Conservation (phyloP, 2,888 invertebrate genomes). For the Nomada ruficornis region DNA sequence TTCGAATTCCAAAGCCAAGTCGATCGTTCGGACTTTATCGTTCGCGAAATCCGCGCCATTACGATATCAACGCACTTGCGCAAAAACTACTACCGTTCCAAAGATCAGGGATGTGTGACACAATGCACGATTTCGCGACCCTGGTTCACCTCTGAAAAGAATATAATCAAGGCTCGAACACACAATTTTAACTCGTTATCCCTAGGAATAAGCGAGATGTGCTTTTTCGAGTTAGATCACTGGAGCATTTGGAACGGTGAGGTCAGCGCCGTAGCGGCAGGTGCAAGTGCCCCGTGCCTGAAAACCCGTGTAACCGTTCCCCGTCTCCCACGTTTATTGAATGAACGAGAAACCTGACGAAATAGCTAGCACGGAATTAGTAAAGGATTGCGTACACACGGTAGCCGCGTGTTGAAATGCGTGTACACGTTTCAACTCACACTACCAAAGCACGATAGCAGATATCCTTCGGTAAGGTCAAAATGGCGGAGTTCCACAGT, state of each 20-base stretch:
- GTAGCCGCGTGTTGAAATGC: constrained; percentile 63
- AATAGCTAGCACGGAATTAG: constrained; percentile 63
- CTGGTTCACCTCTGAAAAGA: neutral
- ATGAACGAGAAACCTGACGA: constrained; percentile 69
- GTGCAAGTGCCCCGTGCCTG: constrained; percentile 35
- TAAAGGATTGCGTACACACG: constrained; percentile 61
- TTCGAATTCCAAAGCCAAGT: constrained; percentile 4
- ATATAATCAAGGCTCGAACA: constrained; percentile 1
- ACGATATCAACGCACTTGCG: constrained; percentile 68
- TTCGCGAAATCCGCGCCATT: constrained; percentile 51
- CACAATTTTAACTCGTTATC: constrained; percentile 10
- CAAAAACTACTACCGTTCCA: constrained; percentile 53
- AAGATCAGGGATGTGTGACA: constrained; percentile 58
- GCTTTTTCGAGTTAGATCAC: constrained; percentile 29
- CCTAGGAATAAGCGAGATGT: constrained; percentile 11
- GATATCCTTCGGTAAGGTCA: constrained; percentile 83
- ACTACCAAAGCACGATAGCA: constrained; percentile 63
- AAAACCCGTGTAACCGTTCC: constrained; percentile 6
- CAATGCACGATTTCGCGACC: constrained; percentile 1
- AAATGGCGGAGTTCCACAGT: constrained; percentile 79
- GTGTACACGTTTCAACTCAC: constrained; percentile 50
- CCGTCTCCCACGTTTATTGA: constrained; percentile 47
- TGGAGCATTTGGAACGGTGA: constrained; percentile 19
- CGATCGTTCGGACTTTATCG: constrained; percentile 13
- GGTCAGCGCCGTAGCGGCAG: constrained; percentile 47